phyloP scores from a whole-genome alignment of 1,140 invertebrate species.

The Diorhabda carinulata region DNA sequence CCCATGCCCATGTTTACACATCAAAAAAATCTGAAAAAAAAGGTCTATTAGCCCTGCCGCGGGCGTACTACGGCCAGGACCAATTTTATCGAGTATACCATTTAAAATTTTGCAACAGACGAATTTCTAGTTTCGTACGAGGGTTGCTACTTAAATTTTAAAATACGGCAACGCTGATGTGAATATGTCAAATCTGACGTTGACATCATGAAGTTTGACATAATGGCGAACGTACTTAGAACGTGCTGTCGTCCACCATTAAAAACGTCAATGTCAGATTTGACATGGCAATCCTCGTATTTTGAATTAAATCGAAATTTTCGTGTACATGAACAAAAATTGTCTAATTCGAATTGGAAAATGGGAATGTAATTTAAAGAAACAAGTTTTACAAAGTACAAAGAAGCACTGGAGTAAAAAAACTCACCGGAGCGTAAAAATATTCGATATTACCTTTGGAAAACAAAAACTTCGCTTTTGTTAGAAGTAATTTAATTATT shows the following conservation, averaged over 20 bases:
- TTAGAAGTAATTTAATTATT: background rate
- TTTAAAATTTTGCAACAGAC: too few species aligned
- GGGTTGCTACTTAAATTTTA: too few species aligned
- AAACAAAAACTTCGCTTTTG: background rate
- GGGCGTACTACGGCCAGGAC: slow-evolving; percentile 14
- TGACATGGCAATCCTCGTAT: too few species aligned
- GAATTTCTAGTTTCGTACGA: too few species aligned
- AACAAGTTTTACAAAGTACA: background rate
- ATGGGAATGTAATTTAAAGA: background rate
- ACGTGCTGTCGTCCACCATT: too few species aligned
- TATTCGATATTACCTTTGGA: slow-evolving; percentile 1
- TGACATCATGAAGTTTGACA: too few species aligned
- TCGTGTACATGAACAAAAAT: background rate
- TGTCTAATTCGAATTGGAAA: background rate
- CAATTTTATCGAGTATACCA: background rate
- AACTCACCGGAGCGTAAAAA: background rate
- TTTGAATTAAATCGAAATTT: too few species aligned
- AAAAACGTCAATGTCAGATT: too few species aligned
- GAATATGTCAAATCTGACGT: too few species aligned
- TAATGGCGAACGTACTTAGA: too few species aligned
- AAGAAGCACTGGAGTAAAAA: background rate
- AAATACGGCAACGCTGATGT: too few species aligned
- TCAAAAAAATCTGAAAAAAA: background rate
- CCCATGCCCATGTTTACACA: slow-evolving; percentile 4
- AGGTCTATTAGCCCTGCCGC: slow-evolving; percentile 21